Percentiles rank a stretch among this genome's conserved stretches.
These are phyloP conservation scores for Eulithis testata DNA, from an alignment of 2,888 invertebrate species.

Conservation along the genomic window DNA sequence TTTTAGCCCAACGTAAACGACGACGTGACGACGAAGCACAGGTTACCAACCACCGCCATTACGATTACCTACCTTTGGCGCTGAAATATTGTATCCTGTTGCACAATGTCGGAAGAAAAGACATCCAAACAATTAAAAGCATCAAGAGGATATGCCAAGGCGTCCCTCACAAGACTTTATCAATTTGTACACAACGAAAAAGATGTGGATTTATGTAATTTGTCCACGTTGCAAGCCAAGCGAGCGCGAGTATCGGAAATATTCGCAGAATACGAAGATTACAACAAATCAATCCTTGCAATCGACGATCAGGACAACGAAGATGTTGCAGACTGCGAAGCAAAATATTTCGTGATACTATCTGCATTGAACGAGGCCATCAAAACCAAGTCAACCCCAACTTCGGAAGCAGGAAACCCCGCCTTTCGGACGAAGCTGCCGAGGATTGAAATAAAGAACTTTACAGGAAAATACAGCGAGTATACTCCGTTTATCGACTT, in stretches of 20 bases:
- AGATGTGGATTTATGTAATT: background rate
- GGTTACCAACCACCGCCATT: too few species aligned
- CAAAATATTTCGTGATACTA: background rate
- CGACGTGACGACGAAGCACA: too few species aligned
- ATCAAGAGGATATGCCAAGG: background rate
- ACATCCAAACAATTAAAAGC: background rate
- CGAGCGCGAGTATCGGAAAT: background rate
- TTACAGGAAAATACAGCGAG: background rate
- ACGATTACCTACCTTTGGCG: too few species aligned
- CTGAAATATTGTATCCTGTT: too few species aligned
- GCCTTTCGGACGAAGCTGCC: background rate
- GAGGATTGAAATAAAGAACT: background rate
- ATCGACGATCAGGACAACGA: background rate
- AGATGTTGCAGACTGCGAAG: background rate
- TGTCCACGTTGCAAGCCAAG: background rate
- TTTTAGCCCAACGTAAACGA: too few species aligned
- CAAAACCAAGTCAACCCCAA: background rate
- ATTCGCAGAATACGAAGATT: background rate
- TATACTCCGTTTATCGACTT: background rate
- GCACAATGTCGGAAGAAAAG: background rate
- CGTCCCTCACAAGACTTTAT: conserved; percentile 1
- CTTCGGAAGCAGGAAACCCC: background rate
- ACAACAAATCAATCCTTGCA: background rate
- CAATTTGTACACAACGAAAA: background rate
- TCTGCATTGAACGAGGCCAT: background rate